Evolutionary conservation across 1,140 invertebrate genomes (phyloP), one percentile per base, ranked within the genome.

Genomic region (Drosophila baimaii): DNA sequence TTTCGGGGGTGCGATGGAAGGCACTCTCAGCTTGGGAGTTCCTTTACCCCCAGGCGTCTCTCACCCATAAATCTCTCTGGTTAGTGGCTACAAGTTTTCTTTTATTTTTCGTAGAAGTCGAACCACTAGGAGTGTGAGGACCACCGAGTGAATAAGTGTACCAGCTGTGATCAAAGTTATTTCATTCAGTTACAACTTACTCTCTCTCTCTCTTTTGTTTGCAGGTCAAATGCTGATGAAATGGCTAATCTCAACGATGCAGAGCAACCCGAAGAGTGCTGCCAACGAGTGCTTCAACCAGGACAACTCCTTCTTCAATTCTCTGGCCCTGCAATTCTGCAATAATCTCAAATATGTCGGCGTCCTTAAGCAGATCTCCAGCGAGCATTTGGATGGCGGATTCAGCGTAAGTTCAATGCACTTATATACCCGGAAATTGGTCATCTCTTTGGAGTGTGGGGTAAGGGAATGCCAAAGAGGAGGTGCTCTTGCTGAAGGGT

Each of bases 201-300:
- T 44, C 13, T 6, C 12, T 10, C 31, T n/a, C 15, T 2, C 46
- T 62, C 17, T 19, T 25, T 33, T 68, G 1, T 23, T 46, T 59
- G 21, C 93, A 98, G 97, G 97, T 90, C 95, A 98, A 93, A 97
- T 98, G 95, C 93, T 98, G 74, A 93, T 98, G 49, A 97, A 97
- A 91, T 98, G 97, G 96, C 94, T 98, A 69, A 93, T 96, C 56
- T 97, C 96, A 15, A 95, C 96, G n/a, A 94, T 95, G 95, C 70
- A 95, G 94, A 85, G 94, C 95, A 81, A 90, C 96, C 64, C 47
- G 25, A 56, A 52, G 47, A 77, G 31, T 23, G 29, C 37, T 15
- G 17, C 15, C 27, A 52, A 66, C 51, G 92, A 97, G 31, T 54
- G 51, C 37, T 95, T 94, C 37, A 51, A 31, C 41, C 76, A 55